Percentiles rank a stretch among this genome's conserved stretches.
Evolutionary conservation across 2,113 vertebrate species (phyloP).

Genomic region (Microcebus ravelobensis): DNA sequence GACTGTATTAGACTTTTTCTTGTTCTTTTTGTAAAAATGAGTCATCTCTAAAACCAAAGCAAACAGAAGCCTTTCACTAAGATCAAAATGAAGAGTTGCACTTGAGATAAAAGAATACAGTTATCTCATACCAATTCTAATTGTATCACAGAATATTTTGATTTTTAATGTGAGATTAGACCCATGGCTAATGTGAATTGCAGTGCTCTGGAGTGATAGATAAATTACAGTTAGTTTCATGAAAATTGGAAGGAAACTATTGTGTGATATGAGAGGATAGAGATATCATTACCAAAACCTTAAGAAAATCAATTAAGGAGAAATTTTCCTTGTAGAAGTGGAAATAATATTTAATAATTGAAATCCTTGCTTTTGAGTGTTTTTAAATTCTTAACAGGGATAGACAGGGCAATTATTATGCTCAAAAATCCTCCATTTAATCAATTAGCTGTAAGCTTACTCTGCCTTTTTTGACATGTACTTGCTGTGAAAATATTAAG

Average conservation of each 20-base stretch:
- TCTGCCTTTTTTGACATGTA: not conserved
- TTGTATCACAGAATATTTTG: conserved; percentile 57
- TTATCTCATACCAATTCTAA: not conserved
- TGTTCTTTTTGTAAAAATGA: conserved; percentile 12
- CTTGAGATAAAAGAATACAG: not conserved
- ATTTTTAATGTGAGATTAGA: conserved; percentile 56
- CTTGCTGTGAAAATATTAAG: conserved; percentile 25
- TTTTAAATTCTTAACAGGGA: conserved; percentile 51
- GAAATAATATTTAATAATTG: conserved; percentile 13
- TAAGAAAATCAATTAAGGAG: conserved; percentile 45
- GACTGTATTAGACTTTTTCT: not conserved
- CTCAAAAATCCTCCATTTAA: not conserved
- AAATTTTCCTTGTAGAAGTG: conserved; percentile 2
- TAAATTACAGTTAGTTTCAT: conserved; percentile 39
- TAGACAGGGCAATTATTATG: conserved; percentile 17
- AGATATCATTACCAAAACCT: conserved; percentile 39
- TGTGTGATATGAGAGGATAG: not conserved
- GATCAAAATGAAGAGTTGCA: not conserved
- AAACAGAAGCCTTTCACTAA: conserved; percentile 5
- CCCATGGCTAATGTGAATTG: conserved; percentile 16
- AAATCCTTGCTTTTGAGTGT: not conserved
- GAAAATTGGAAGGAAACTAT: conserved; percentile 41
- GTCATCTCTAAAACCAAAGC: conserved; percentile 50
- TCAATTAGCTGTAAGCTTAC: conserved; percentile 37
- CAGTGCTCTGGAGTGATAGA: not conserved